Conservation (phyloP, 2,888 invertebrate genomes). For the Agonum fuliginosum region DNA sequence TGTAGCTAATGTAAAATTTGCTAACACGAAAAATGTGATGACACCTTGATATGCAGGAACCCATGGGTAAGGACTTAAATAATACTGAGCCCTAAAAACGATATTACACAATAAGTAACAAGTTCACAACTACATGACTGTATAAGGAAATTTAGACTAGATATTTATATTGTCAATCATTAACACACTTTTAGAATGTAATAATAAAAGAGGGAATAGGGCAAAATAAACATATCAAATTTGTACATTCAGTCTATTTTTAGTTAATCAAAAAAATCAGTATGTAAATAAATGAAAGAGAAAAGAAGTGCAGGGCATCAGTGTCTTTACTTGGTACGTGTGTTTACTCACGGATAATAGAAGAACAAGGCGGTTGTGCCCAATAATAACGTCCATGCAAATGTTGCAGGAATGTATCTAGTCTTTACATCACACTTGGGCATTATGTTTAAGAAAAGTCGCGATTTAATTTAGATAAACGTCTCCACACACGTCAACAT, state of each 20-base stretch:
- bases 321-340: constrained; percentile 61
- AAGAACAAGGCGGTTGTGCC: constrained; percentile 96
- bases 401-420: constrained; percentile 97
- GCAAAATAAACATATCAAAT: constrained; percentile 9
- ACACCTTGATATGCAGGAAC: constrained; percentile 95
- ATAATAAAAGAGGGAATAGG: not conserved
- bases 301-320: constrained; percentile 43
- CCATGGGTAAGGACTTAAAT: constrained; percentile 89
- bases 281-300: constrained; percentile 65
- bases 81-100: constrained; percentile 86
- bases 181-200: not conserved
- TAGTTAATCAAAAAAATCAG: constrained; percentile 64
- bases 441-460: constrained; percentile 77
- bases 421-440: constrained; percentile 98
- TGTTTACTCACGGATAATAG: constrained; percentile 95
- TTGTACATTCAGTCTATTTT: constrained; percentile 1
- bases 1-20: constrained; percentile 98
- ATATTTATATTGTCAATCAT: not conserved
- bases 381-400: constrained; percentile 97
- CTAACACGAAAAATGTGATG: constrained; percentile 96
- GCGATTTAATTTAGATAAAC: constrained; percentile 64
- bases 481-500: constrained; percentile 76
- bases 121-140: not conserved
- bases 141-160: not conserved
- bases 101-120: not conserved